Base-by-base conservation (phyloP, 2,888 invertebrate genomes). In the Trilocha varians region DNA sequence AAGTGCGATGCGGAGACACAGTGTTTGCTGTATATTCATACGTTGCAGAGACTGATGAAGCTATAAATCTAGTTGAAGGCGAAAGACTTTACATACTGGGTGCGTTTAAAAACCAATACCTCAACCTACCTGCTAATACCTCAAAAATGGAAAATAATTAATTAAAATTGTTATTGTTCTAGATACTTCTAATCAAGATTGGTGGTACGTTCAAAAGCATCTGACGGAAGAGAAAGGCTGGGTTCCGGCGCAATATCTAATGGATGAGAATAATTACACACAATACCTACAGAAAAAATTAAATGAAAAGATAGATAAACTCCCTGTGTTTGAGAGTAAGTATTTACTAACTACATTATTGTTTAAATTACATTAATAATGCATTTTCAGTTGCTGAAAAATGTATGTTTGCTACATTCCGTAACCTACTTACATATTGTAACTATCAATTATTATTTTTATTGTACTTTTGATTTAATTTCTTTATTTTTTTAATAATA, bases 241-340 rank as follows among this genome's bases (percentile, higher is more conserved):
- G 93, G 96, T 96, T n/a, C 96, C 96, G 13, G 94, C 96, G 0
- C 93, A 94, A 66, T 93, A 94, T 64, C 85, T 97, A 3, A 92
- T 95, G 88, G 93, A 94, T 59, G 93, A 94, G 70, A 85, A 86
- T 3, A 92, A 91, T 55, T 97, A 96, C 62, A 91, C 91, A 0
- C 79, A 92, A 36, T 96, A 95, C 59, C 89, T 97, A 8, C 94
- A 96, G 65, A 93, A 92, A 75, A 96, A 95, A 76, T 82, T 97
- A 1, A 92, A 95, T 61, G 96, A 96, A 70, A 96, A 95, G 72
- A 96, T 97, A 57, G 94, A 95, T 61, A 95, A 94, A 70, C 85
- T 97, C 8, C 96, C 96, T 14, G 93, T 96, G 13, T 95, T 96
- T 78, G 95, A 96, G 87, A 94, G 96, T 96, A 89, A 90, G 92